These are phyloP conservation scores for Podargus strigoides DNA, from an alignment of 2,797 vertebrate genomes.

Conservation along the genomic window DNA sequence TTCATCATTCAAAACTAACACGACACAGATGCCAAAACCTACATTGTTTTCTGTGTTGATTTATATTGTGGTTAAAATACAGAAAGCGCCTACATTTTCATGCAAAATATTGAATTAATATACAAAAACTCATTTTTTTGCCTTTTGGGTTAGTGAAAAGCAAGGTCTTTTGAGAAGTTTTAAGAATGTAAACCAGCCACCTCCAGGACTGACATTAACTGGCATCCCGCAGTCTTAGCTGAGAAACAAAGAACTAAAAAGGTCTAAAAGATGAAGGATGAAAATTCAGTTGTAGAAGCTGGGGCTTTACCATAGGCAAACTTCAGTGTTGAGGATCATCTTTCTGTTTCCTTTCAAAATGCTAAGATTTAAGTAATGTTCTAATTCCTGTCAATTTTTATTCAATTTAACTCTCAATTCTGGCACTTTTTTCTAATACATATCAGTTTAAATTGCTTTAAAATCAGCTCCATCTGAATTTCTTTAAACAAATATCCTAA, in stretches of 20 bases:
- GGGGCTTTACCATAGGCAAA: neutral
- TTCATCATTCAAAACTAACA: constrained; percentile 72
- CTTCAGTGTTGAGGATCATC: neutral
- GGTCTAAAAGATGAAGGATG: neutral
- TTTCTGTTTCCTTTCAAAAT: neutral
- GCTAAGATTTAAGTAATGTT: neutral
- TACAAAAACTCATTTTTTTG: neutral
- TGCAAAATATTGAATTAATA: constrained; percentile 36
- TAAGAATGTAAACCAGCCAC: neutral
- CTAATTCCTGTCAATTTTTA: neutral
- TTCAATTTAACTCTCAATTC: neutral
- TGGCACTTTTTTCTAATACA: neutral
- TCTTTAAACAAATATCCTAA: neutral
- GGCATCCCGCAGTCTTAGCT: neutral
- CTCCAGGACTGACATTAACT: neutral
- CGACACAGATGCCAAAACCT: constrained; percentile 62
- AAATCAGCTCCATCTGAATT: neutral
- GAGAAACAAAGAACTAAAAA: neutral
- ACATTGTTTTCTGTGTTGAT: constrained; percentile 73
- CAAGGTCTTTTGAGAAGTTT: neutral
- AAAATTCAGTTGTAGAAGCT: neutral
- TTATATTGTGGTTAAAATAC: constrained; percentile 69
- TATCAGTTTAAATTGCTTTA: neutral
- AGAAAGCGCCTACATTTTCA: constrained; percentile 38
- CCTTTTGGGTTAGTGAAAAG: constrained; percentile 1